Conservation (phyloP, 2,888 invertebrate species). For the Chrysopilus asiliformis region DNA sequence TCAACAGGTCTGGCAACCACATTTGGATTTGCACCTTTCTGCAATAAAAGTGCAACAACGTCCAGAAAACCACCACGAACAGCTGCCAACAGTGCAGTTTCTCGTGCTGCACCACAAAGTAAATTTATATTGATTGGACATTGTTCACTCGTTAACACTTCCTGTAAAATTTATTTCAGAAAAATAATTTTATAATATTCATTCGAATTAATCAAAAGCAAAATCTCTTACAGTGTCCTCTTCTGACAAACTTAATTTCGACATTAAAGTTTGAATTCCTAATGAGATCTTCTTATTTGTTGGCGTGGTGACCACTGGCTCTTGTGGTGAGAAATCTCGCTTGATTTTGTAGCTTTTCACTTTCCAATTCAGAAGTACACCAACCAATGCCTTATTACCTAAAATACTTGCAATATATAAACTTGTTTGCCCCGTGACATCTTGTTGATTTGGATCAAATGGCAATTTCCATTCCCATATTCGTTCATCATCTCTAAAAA, state of each 20-base stretch:
- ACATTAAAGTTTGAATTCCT: constrained; percentile 80
- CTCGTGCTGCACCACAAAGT: constrained; percentile 59
- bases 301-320: constrained; percentile 41
- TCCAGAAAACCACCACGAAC: constrained; percentile 62
- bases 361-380: constrained; percentile 58
- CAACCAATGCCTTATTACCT: constrained; percentile 66
- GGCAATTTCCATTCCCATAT: constrained; percentile 73
- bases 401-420: constrained; percentile 79
- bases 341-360: constrained; percentile 40
- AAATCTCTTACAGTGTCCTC: constrained; percentile 30
- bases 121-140: constrained; percentile 61
- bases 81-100: constrained; percentile 73
- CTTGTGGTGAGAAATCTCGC: constrained; percentile 13
- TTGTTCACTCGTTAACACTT: constrained; percentile 24
- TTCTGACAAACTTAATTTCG: constrained; percentile 54
- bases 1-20: constrained; percentile 40
- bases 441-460: constrained; percentile 86
- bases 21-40: constrained; percentile 73
- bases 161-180: constrained; percentile 5
- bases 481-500: constrained; percentile 49
- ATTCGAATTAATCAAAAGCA: no score
- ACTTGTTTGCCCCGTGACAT: constrained; percentile 81
- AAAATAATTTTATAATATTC: constrained; percentile 11
- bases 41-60: constrained; percentile 53
- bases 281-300: constrained; percentile 65